Conservation (phyloP, 2,797 vertebrate genomes). For the Oreochromis grahami region DNA sequence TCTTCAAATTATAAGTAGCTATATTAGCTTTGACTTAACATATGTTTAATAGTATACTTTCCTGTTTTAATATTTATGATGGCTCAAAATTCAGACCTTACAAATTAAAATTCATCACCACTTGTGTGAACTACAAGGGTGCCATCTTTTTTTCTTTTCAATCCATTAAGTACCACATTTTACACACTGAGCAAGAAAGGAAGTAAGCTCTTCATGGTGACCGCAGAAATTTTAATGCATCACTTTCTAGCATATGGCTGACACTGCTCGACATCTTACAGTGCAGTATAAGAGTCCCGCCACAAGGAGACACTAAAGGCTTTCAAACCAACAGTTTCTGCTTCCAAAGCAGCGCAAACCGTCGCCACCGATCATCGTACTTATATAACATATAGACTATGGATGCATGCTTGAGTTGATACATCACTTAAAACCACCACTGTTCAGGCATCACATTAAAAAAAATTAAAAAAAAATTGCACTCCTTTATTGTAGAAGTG, state of each 20-base stretch:
- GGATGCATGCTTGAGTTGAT: background rate
- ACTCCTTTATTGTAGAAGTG: background rate
- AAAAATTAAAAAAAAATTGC: background rate
- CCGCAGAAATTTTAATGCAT: background rate
- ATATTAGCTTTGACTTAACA: too few species aligned
- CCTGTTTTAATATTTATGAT: background rate
- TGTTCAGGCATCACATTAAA: background rate
- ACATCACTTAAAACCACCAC: background rate
- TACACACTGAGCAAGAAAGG: background rate
- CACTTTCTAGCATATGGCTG: background rate
- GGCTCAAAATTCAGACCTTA: background rate
- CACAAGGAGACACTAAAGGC: background rate
- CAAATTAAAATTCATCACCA: background rate
- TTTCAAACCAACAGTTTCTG: background rate
- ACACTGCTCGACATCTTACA: background rate
- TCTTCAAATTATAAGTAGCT: too few species aligned
- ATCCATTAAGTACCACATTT: background rate
- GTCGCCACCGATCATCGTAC: background rate
- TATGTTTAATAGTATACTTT: too few species aligned
- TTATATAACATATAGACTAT: background rate
- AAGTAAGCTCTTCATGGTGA: accelerated
- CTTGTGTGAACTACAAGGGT: background rate
- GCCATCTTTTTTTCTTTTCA: accelerated
- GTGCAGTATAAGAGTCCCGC: background rate
- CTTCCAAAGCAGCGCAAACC: background rate